Evolutionary conservation across 2,113 vertebrate genomes (phyloP), one percentile per base, ranked within the genome.

Genomic region (Platysternon megacephalum): DNA sequence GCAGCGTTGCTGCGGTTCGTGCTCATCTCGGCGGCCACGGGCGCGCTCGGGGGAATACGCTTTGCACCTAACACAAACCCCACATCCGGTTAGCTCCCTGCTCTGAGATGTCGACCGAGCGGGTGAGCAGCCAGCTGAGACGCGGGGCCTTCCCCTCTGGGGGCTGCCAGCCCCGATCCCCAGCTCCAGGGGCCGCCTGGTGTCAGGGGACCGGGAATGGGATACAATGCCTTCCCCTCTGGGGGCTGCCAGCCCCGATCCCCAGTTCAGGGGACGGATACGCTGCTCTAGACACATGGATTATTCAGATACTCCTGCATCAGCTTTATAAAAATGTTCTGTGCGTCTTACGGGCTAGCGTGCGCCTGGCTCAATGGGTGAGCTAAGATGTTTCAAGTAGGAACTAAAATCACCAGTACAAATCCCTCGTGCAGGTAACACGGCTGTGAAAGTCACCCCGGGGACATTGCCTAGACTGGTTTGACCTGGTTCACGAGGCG

Each of bases 21-120:
- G 39, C 99, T 99, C 98, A 99, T 99, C 96, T 99, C 98, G 0
- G 98, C 99, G 32, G 98, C 97, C 76, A 99, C 97, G 0, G 99
- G 99, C 2, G 98, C 98, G 3, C 99, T 99, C 0, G 99, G 99
- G 26, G 99, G 99, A 74, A 98, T 98, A 52, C 98, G 99, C 93
- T 99, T 99, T 92, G 99, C 98, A 83, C 98, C 99, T 99, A 96
- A 85, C 95, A 88, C 93, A 72, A 84, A 93, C 17, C 94, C 95
- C 86, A 46, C 2, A 2, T 6, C 61, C 6, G 8, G 65, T 21
- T 39, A 39, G 12, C 82, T 42, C 55, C 22, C 44, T 56, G 4
- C 28, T 49, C 85, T 53, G 76, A 61, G 55, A 22, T 0, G 0
- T 52, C 79, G 17, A 52, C 48, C 4, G 0, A 1, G 11, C 0